Percentiles rank a stretch among this genome's conserved stretches.
Evolutionary conservation across 2,888 invertebrate genomes (phyloP).

Genomic region (Nudaria mundana): DNA sequence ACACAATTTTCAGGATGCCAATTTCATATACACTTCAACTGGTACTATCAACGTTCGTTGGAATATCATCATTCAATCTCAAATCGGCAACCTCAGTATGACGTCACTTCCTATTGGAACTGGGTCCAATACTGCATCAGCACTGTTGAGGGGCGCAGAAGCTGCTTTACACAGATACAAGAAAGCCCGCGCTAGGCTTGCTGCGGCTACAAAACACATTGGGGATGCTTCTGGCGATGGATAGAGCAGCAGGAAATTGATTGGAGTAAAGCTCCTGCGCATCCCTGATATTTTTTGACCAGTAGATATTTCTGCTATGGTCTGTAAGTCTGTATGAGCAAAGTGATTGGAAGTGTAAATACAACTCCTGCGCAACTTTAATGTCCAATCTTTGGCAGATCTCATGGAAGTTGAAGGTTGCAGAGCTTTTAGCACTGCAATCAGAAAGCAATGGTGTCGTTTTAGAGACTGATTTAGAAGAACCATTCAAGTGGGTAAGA

Average conservation of each 20-base stretch:
- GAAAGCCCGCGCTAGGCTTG: conserved; percentile 52
- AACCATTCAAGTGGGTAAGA: too few relatives aligned
- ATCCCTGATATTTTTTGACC: too few relatives aligned
- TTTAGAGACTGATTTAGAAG: too few relatives aligned
- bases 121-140: conserved; percentile 39
- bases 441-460: too few relatives aligned
- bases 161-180: conserved; percentile 55
- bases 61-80: conserved; percentile 43
- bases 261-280: not conserved
- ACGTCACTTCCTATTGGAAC: conserved; percentile 25
- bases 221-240: conserved; percentile 5
- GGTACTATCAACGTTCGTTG: conserved; percentile 49
- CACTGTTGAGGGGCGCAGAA: conserved; percentile 55
- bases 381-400: too few relatives aligned
- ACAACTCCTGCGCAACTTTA: too few relatives aligned
- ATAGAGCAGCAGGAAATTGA: not conserved
- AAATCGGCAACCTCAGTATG: conserved; percentile 21
- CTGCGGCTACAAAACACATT: conserved; percentile 43
- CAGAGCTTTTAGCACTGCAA: too few relatives aligned
- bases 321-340: too few relatives aligned
- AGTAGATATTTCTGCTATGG: too few relatives aligned
- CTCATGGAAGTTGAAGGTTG: too few relatives aligned
- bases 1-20: conserved; percentile 48
- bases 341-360: too few relatives aligned
- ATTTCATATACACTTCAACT: conserved; percentile 45